Percentiles rank a stretch among this genome's conserved stretches.
These are phyloP conservation scores for Ataeniobius toweri DNA, from an alignment of 2,797 vertebrate species.

Conservation along the genomic window DNA sequence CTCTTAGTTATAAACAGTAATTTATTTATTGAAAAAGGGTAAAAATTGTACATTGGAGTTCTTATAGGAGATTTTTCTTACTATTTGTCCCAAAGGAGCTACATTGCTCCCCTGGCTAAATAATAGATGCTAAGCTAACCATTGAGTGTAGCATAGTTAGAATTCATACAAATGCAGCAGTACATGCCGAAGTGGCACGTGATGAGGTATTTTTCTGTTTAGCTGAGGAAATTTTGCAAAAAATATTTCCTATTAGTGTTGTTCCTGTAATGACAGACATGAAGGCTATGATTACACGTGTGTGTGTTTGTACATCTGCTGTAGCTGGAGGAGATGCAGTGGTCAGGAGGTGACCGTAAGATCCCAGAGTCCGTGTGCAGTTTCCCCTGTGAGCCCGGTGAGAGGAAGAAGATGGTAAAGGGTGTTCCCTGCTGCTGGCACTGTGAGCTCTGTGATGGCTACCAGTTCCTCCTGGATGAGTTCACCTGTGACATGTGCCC, in stretches of 20 bases:
- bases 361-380: constrained; percentile 87
- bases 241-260: neutral
- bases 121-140: neutral
- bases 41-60: neutral
- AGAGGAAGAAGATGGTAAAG: constrained; percentile 94
- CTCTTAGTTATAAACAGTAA: neutral
- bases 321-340: constrained; percentile 85
- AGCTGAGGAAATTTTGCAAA: neutral
- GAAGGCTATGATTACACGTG: neutral
- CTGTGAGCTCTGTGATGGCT: constrained; percentile 95
- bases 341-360: constrained; percentile 79
- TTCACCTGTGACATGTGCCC: constrained; percentile 88
- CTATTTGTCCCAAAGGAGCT: neutral
- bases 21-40: neutral
- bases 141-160: neutral
- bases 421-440: constrained; percentile 98
- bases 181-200: neutral
- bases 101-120: neutral
- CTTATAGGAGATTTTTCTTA: neutral
- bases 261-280: neutral
- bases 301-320: constrained; percentile 26
- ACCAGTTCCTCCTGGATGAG: constrained; percentile 91
- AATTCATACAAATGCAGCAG: neutral
- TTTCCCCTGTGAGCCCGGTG: constrained; percentile 86
- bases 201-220: neutral